A percentile compares a stretch with the other conserved stretches of the same genome.
Conservation (phyloP, 2,888 invertebrate species). For the Prostheceraeus crozeri region DNA sequence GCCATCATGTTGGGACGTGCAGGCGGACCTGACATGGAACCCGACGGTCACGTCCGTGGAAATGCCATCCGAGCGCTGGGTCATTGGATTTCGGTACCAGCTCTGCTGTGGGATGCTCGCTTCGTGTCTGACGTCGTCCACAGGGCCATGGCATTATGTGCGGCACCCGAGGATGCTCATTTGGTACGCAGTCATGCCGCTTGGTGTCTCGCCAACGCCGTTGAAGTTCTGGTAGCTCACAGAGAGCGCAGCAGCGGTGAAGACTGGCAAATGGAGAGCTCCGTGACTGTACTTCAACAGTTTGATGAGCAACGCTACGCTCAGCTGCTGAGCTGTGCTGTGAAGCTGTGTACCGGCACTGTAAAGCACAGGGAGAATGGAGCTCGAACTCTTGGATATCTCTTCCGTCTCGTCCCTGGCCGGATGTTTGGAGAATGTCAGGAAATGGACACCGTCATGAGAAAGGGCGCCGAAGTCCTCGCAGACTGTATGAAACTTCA, state of each 20-base stretch:
- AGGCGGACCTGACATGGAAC: slow-evolving; percentile 11
- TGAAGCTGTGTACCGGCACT: background rate
- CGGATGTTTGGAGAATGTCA: slow-evolving; percentile 44
- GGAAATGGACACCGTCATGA: too few relatives aligned
- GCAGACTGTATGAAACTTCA: background rate
- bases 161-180: slow-evolving; percentile 48
- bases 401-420: slow-evolving; percentile 64
- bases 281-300: slow-evolving; percentile 1
- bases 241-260: slow-evolving; percentile 61
- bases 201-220: slow-evolving; percentile 78
- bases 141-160: slow-evolving; percentile 4
- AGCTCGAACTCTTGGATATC: slow-evolving; percentile 72
- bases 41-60: slow-evolving; percentile 18
- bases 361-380: slow-evolving; percentile 60
- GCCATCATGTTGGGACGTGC: slow-evolving; percentile 6
- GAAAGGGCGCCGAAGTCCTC: too few relatives aligned
- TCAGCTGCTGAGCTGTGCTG: background rate
- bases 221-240: slow-evolving; percentile 70
- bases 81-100: slow-evolving; percentile 10
- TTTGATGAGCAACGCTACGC: too few relatives aligned
- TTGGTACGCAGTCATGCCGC: slow-evolving; percentile 71
- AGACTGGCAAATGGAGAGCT: background rate
- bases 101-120: background rate
- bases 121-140: slow-evolving; percentile 17
- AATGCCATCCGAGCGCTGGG: slow-evolving; percentile 29